These are phyloP conservation scores for Morone saxatilis DNA, from an alignment of 2,113 vertebrate species.

Conservation along the genomic window DNA sequence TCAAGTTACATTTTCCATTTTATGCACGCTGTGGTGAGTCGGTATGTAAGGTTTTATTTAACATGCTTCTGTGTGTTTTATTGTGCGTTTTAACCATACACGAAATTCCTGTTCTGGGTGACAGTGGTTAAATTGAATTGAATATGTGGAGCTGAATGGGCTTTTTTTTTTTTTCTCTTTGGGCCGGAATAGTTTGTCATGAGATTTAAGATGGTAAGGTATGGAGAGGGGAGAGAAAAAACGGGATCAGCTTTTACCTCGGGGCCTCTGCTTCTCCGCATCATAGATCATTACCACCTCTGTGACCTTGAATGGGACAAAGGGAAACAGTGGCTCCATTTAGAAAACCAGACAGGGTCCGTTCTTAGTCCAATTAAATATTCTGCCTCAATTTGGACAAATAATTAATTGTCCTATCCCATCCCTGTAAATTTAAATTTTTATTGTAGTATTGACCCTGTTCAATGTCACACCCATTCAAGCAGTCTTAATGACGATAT, in stretches of 20 bases:
- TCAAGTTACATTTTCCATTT: neutral
- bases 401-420: constrained; percentile 27
- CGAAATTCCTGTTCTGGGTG: constrained; percentile 1
- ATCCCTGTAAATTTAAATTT: neutral
- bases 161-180: constrained; percentile 82
- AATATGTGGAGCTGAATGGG: constrained; percentile 36
- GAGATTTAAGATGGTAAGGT: constrained; percentile 88
- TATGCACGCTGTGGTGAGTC: neutral
- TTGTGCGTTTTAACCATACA: constrained; percentile 15
- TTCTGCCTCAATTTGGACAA: constrained; percentile 39
- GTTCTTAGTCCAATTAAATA: constrained; percentile 57
- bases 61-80: constrained; percentile 8
- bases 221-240: constrained; percentile 80
- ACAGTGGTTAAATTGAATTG: constrained; percentile 40
- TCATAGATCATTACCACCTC: constrained; percentile 99
- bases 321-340: constrained; percentile 76
- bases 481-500: constrained; percentile 49
- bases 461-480: constrained; percentile 65
- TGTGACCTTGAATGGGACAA: constrained; percentile 92
- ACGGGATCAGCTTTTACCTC: constrained; percentile 98
- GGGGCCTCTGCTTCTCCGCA: constrained; percentile 99
- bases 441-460: constrained; percentile 43
- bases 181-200: constrained; percentile 95
- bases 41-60: constrained; percentile 8
- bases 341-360: constrained; percentile 59